phyloP scores from a whole-genome alignment of 2,888 invertebrate species.

The Polymixis lichenea region DNA sequence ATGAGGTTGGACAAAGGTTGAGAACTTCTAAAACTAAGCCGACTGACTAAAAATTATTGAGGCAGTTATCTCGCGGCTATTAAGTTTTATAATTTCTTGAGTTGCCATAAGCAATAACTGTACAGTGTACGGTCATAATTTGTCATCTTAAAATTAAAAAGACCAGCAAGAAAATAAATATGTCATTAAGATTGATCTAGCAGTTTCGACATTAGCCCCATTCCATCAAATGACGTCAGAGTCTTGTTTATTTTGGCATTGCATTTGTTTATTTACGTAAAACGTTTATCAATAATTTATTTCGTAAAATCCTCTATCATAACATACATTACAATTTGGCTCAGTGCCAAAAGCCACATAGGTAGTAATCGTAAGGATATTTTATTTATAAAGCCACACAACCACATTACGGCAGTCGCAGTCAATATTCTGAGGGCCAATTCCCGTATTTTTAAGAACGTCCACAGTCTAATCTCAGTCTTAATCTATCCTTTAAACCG shows the following conservation, averaged over 20 bases:
- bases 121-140: not conserved
- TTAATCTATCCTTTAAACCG: no score
- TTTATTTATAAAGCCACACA: slow-evolving; percentile 4
- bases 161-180: not conserved
- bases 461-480: no score
- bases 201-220: slow-evolving; percentile 2
- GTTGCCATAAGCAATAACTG: not conserved
- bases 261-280: slow-evolving; percentile 38
- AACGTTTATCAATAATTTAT: slow-evolving; percentile 29
- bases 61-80: not conserved
- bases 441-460: no score
- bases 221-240: slow-evolving; percentile 5
- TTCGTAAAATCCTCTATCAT: slow-evolving; percentile 9
- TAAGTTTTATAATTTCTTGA: not conserved
- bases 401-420: not conserved
- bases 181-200: slow-evolving; percentile 1
- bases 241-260: slow-evolving; percentile 29
- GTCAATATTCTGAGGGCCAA: not conserved
- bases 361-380: slow-evolving; percentile 11
- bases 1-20: not conserved
- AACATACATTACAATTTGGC: slow-evolving; percentile 18
- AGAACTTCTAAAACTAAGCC: not conserved
- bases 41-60: not conserved
- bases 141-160: not conserved
- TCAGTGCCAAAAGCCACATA: slow-evolving; percentile 25